Percentiles rank a stretch among this genome's conserved stretches.
These are phyloP conservation scores for Oncopeltus fasciatus DNA, from an alignment of 1,140 invertebrate genomes.

Conservation along the genomic window DNA sequence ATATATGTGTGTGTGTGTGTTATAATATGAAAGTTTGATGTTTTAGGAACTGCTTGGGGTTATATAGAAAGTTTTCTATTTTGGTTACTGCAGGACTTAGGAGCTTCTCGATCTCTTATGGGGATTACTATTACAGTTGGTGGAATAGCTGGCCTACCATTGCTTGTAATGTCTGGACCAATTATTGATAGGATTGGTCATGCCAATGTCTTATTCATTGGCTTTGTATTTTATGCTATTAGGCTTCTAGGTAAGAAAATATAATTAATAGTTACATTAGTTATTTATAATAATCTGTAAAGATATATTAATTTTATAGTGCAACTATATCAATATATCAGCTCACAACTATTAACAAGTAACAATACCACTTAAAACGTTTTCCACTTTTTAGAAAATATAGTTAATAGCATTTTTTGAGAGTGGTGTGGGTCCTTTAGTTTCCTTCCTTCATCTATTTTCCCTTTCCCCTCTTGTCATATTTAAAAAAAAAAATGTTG, in stretches of 20 bases:
- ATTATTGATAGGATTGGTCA: conserved; percentile 66
- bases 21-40: conserved; percentile 22
- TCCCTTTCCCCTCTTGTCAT: too few relatives aligned
- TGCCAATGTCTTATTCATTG: conserved; percentile 66
- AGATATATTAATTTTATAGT: too few relatives aligned
- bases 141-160: conserved; percentile 58
- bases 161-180: conserved; percentile 59
- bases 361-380: too few relatives aligned
- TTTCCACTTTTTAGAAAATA: too few relatives aligned
- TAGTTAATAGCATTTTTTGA: too few relatives aligned
- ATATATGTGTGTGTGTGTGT: conserved; percentile 9
- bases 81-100: conserved; percentile 68
- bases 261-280: too few relatives aligned
- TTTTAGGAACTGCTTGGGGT: conserved; percentile 66
- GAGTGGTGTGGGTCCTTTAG: too few relatives aligned
- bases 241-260: conserved; percentile 46
- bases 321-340: too few relatives aligned
- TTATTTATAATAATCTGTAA: too few relatives aligned
- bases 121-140: conserved; percentile 70
- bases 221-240: conserved; percentile 60
- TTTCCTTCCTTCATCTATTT: too few relatives aligned
- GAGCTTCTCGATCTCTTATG: conserved; percentile 62
- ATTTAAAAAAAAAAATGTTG: too few relatives aligned
- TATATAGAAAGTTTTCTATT: conserved; percentile 77
- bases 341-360: too few relatives aligned